Base-by-base conservation (phyloP, 2,113 vertebrate genomes). In the Pseudorhombus dupliciocellatus region DNA sequence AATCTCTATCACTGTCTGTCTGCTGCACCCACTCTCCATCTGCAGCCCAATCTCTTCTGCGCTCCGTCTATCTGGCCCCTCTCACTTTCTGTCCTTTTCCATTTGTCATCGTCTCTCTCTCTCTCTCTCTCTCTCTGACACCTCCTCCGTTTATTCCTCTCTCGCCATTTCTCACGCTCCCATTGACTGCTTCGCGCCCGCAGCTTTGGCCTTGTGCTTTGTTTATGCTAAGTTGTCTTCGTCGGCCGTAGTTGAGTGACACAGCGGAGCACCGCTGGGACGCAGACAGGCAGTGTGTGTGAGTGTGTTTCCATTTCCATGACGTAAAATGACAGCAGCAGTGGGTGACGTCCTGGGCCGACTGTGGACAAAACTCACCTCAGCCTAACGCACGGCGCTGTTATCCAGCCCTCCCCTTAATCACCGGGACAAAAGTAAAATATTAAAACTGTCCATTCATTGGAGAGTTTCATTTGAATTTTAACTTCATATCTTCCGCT, bases 1-100 rank as follows among this genome's bases (percentile, higher is more conserved):
- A 81, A 88, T 89, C 84, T 90, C 58, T 66, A 34, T 86, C 67
- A 64, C 65, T 83, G 81, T 81, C 80, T 79, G 73, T 81, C 80
- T 83, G 61, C 70, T 64, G 51, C 60, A 70, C 70, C 26, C 31
- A 68, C 42, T 80, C 73, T 84, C 31, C 70, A 70, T 75, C 73
- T 57, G 67, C 22, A 70, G 56, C 84, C 59, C 74, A 67, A 52
- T 83, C 70, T 77, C 63, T 67, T 62, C 25, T 2, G 4, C n/a
- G 21, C 66, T 77, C 70, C 28, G 51, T 76, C 60, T 56, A n/a
- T 75, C 57, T 73, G 65, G 59, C 67, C 74, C 57, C 56, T 72
- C 69, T 81, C 79, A 63, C 65, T 83, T 75, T 65, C 81, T 87
- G 80, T 84, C 79, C 69, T 57, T 40, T 25, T 75, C 69, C 78